Conservation (phyloP, 1,140 invertebrate genomes). For the Drosophila pseudoobscura region DNA sequence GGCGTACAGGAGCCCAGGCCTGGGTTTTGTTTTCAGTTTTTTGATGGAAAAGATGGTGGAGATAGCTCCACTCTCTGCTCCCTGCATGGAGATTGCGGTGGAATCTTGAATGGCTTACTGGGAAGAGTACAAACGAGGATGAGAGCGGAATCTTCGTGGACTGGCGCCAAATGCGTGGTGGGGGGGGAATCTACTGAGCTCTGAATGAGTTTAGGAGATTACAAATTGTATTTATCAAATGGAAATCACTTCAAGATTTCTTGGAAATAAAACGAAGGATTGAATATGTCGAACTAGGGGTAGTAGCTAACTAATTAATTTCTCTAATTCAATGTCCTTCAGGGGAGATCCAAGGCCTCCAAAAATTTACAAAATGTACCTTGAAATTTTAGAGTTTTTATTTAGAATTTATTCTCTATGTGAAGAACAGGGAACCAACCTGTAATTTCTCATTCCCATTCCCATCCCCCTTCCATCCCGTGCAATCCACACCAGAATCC, state of each 20-base stretch:
- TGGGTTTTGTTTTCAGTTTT: not conserved
- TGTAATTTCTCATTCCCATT: constrained; percentile 20
- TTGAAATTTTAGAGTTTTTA: not conserved
- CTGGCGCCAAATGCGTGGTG: constrained; percentile 38
- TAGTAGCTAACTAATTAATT: not conserved
- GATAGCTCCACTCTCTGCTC: constrained; percentile 12
- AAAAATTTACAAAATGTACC: no score
- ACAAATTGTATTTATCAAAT: no score
- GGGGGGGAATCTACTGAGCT: not conserved
- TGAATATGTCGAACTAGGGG: no score
- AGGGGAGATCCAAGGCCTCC: no score
- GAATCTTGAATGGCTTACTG: constrained; percentile 50
- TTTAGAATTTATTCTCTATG: no score
- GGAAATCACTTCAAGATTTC: no score
- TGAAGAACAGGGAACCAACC: constrained; percentile 1
- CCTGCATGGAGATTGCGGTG: constrained; percentile 8
- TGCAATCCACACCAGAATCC: constrained; percentile 4
- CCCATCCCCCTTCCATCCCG: constrained; percentile 12
- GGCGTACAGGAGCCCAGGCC: constrained; percentile 20
- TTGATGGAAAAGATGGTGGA: constrained; percentile 28
- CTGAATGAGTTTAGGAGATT: constrained; percentile 13
- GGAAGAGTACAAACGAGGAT: not conserved
- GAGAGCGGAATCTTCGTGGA: constrained; percentile 7
- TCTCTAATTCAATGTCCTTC: no score
- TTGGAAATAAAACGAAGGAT: no score